Percentiles rank a stretch among this genome's conserved stretches.
These are phyloP conservation scores for Nebria salina DNA, from an alignment of 2,888 invertebrate species.

Conservation along the genomic window DNA sequence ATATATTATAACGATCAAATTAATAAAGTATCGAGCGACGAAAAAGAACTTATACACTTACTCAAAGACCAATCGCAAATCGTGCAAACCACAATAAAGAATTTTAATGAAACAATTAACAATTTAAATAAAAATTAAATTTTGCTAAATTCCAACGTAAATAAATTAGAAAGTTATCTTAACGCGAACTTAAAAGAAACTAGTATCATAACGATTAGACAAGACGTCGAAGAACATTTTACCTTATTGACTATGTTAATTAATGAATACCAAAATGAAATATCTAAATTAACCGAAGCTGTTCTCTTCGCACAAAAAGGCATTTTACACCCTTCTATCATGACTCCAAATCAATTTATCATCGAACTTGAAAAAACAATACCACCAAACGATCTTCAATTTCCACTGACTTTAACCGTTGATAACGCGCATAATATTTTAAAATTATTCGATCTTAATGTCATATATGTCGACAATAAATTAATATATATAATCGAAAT, in stretches of 20 bases:
- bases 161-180: too few species aligned
- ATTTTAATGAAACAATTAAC: slow-evolving; percentile 6
- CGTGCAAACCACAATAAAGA: slow-evolving; percentile 23
- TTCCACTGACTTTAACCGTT: slow-evolving; percentile 9
- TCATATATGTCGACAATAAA: slow-evolving; percentile 29
- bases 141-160: too few species aligned
- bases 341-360: slow-evolving; percentile 8
- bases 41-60: slow-evolving; percentile 22
- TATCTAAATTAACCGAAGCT: slow-evolving; percentile 5
- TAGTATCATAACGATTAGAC: too few species aligned
- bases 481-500: slow-evolving; percentile 31
- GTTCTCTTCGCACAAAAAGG: slow-evolving; percentile 8
- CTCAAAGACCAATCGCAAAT: slow-evolving; percentile 24
- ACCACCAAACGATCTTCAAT: slow-evolving; percentile 21
- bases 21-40: slow-evolving; percentile 24
- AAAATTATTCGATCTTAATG: slow-evolving; percentile 26
- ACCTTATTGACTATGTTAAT: background rate
- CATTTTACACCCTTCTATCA: background rate
- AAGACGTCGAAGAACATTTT: too few species aligned
- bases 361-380: slow-evolving; percentile 14
- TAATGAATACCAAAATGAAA: slow-evolving; percentile 5
- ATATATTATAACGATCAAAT: slow-evolving; percentile 30
- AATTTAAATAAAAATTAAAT: too few species aligned
- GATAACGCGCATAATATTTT: background rate
- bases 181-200: too few species aligned